A percentile compares a stretch with the other conserved stretches of the same genome.
Conservation (phyloP, 2,113 vertebrate species). For the Semnornis frantzii region DNA sequence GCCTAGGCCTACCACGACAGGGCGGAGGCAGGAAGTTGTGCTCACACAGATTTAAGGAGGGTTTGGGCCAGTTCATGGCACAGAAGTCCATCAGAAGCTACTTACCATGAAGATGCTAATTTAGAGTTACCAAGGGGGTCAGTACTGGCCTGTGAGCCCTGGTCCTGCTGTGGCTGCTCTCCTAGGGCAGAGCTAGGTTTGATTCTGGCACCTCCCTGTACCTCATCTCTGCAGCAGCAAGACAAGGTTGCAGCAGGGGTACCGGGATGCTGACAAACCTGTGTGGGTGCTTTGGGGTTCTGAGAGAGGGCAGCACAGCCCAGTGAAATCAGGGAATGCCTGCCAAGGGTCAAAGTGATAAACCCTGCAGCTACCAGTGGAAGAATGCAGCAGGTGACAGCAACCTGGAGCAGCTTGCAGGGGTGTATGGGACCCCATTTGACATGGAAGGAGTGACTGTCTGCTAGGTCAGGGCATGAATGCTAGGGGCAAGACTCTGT, state of each 20-base stretch:
- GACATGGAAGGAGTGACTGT: background rate
- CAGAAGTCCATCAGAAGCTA: background rate
- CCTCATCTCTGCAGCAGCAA: background rate
- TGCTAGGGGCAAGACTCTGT: background rate
- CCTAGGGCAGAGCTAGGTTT: background rate
- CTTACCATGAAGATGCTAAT: background rate
- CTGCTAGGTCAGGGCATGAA: background rate
- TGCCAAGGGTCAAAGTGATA: background rate
- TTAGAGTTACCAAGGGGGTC: background rate
- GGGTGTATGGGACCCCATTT: background rate
- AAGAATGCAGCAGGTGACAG: accelerated
- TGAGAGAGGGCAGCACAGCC: accelerated
- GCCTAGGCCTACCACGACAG: no score
- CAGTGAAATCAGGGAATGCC: background rate
- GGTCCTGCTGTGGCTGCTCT: background rate
- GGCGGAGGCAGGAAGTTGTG: background rate
- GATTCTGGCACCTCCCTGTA: accelerated
- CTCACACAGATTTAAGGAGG: background rate
- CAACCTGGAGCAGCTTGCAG: background rate
- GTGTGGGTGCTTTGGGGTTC: accelerated
- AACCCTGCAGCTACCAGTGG: background rate
- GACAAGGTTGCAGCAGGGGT: background rate
- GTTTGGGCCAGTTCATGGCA: background rate
- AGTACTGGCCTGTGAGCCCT: accelerated
- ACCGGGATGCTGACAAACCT: background rate